phyloP scores from a whole-genome alignment of 2,797 vertebrate genomes.

The Triplophysa bombifrons region DNA sequence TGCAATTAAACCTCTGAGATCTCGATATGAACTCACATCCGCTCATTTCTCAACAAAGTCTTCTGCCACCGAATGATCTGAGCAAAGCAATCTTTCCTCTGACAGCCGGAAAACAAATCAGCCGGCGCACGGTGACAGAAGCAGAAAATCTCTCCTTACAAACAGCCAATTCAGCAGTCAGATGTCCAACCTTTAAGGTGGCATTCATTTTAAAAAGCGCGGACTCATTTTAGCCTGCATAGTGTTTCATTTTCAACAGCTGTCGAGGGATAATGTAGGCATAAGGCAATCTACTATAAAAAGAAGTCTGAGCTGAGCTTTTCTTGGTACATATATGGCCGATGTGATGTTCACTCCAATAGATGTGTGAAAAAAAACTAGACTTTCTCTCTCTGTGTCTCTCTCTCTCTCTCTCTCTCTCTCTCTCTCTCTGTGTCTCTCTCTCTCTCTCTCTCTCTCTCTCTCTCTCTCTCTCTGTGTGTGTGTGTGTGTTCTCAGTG shows the following conservation, averaged over 20 bases:
- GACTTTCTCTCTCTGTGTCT: not conserved
- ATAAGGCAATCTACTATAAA: not conserved
- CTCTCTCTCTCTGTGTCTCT: not conserved
- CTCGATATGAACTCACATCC: not conserved
- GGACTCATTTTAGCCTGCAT: not conserved
- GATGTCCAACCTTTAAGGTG: not conserved
- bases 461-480: not conserved
- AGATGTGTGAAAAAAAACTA: not conserved
- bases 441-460: not conserved
- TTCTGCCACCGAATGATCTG: not conserved
- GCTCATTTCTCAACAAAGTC: not conserved
- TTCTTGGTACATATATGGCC: not conserved
- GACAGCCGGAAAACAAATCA: not conserved
- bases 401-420: not conserved
- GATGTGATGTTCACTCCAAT: not conserved
- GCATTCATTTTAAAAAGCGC: not conserved
- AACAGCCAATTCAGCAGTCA: not conserved
- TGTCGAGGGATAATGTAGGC: not conserved
- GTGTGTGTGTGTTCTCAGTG: not conserved
- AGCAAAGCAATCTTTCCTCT: not conserved
- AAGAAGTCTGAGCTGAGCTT: not conserved
- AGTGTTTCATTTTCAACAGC: slow-evolving; percentile 4
- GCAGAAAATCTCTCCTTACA: slow-evolving; percentile 1
- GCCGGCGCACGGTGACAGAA: not conserved
- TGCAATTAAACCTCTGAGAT: not conserved